phyloP scores from a whole-genome alignment of 2,113 vertebrate genomes.

The Lanius ludovicianus region DNA sequence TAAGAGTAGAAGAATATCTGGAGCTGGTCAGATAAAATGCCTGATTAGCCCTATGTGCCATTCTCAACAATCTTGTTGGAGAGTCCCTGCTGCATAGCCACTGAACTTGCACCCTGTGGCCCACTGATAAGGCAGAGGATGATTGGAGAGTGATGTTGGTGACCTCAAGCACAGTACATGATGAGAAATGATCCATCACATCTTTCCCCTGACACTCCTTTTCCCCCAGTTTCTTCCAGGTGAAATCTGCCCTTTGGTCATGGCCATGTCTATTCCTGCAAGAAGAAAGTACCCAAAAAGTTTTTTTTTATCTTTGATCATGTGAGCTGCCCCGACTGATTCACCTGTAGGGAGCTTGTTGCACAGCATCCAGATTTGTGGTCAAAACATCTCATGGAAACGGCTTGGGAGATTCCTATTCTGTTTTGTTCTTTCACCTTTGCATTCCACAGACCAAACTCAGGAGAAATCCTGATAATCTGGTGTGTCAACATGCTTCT shows the following conservation, averaged over 20 bases:
- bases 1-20: neutral
- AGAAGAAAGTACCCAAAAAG: neutral
- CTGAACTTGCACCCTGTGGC: neutral
- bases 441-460: accelerated
- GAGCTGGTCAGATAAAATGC: neutral
- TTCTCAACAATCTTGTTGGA: neutral
- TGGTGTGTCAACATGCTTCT: neutral
- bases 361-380: neutral
- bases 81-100: neutral
- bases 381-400: neutral
- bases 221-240: neutral
- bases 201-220: accelerated
- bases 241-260: neutral
- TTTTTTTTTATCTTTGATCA: neutral
- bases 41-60: neutral
- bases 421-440: neutral
- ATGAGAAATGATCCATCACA: neutral
- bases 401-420: neutral
- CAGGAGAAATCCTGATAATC: neutral
- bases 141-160: neutral
- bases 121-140: neutral
- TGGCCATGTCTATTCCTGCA: neutral
- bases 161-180: neutral
- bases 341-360: neutral
- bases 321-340: neutral